These are phyloP conservation scores for Carettochelys insculpta DNA, from an alignment of 2,113 vertebrate genomes.

Conservation along the genomic window DNA sequence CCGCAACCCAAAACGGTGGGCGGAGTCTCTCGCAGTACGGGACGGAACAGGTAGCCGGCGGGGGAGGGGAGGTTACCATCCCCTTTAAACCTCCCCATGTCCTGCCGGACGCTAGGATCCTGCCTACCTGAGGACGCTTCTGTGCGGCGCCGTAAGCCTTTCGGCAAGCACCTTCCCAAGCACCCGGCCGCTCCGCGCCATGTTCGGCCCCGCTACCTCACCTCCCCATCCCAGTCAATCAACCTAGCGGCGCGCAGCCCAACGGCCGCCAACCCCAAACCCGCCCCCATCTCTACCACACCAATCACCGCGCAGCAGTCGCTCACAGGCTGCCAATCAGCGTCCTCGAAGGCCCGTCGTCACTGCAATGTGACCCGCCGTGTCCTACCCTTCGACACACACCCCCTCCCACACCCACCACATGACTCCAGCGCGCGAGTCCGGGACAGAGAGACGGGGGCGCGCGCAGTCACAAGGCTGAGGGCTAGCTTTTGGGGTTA, in stretches of 20 bases:
- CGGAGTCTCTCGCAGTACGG: background rate
- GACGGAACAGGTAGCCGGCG: no score
- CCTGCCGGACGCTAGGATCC: background rate
- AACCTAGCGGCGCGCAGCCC: background rate
- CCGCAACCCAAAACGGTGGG: background rate
- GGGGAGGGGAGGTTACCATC: no score
- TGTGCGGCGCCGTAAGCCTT: background rate
- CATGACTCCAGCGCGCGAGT: background rate
- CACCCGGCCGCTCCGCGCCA: constrained; percentile 43
- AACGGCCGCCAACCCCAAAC: background rate
- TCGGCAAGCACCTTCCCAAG: constrained; percentile 27
- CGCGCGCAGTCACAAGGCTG: constrained; percentile 8
- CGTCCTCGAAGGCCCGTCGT: background rate
- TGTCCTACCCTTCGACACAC: background rate
- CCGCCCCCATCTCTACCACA: background rate
- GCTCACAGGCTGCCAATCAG: background rate
- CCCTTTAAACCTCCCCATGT: background rate
- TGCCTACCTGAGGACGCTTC: constrained; percentile 51
- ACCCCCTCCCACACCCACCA: background rate
- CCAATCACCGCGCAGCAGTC: background rate
- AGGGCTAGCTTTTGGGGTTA: background rate
- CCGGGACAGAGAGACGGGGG: background rate
- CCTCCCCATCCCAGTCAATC: background rate
- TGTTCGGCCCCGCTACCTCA: background rate
- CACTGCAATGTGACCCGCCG: background rate